Percentiles rank a stretch among this genome's conserved stretches.
Evolutionary conservation across 23 tunicate genomes (phyloP).

Genomic region (Halocynthia roretzi): DNA sequence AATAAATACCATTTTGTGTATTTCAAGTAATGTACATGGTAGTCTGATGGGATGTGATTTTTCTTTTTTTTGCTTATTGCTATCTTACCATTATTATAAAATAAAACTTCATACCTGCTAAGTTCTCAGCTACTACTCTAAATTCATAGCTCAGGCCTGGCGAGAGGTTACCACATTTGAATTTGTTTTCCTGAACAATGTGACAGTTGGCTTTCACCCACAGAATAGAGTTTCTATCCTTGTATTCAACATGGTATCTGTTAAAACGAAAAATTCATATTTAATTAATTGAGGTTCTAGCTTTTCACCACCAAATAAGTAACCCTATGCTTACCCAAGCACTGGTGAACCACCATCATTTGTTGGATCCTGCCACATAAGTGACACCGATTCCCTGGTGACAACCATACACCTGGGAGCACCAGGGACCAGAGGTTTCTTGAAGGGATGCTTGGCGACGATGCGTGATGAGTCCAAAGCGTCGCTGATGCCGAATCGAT

Average conservation of each 20-base stretch:
- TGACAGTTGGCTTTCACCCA: conserved; percentile 92
- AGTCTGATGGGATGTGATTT: too few relatives aligned
- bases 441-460: conserved; percentile 45
- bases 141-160: conserved; percentile 84
- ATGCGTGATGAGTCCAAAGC: conserved; percentile 19
- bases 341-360: conserved; percentile 85
- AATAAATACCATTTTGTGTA: background rate
- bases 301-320: too few relatives aligned
- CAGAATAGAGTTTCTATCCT: conserved; percentile 77
- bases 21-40: too few relatives aligned
- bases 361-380: conserved; percentile 61
- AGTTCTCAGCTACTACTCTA: conserved; percentile 77
- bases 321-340: conserved; percentile 48
- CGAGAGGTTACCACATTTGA: conserved; percentile 51
- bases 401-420: conserved; percentile 26
- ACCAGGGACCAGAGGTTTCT: conserved; percentile 7
- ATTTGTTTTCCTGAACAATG: conserved; percentile 54
- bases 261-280: background rate
- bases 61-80: too few relatives aligned
- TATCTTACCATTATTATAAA: too few relatives aligned
- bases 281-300: background rate
- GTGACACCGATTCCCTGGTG: conserved; percentile 9
- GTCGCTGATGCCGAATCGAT: conserved; percentile 27
- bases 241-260: conserved; percentile 78
- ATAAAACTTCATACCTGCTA: conserved; percentile 32